phyloP scores from a whole-genome alignment of 2,797 vertebrate species.

The Pangasius mekongensis region DNA sequence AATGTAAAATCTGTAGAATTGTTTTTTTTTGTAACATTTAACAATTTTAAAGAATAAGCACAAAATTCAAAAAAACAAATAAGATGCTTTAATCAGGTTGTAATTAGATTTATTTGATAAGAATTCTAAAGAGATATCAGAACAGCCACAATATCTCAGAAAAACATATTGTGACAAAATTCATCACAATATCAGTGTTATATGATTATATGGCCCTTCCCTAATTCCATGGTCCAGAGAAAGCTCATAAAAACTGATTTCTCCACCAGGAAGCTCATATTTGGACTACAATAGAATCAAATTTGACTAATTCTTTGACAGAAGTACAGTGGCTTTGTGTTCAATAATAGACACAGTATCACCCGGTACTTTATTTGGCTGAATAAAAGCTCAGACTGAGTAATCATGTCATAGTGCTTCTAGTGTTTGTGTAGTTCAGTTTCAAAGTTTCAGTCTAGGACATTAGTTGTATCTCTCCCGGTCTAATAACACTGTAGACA shows the following conservation, averaged over 20 bases:
- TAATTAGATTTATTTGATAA: neutral
- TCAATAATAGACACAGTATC: neutral
- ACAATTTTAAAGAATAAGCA: neutral
- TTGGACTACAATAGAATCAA: neutral
- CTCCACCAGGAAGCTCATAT: neutral
- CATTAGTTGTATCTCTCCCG: neutral
- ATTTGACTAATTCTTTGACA: neutral
- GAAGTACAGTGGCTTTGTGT: neutral
- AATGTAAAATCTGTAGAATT: neutral
- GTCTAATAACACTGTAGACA: neutral
- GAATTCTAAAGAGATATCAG: neutral
- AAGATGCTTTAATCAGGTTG: neutral
- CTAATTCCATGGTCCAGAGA: neutral
- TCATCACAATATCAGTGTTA: neutral
- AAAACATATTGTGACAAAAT: too few relatives aligned
- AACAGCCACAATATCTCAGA: neutral
- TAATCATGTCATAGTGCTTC: neutral
- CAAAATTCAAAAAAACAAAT: neutral
- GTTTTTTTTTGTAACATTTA: neutral
- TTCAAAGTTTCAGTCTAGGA: neutral
- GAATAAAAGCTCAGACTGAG: neutral
- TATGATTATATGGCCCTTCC: neutral
- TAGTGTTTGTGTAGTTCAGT: neutral
- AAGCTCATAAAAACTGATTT: neutral
- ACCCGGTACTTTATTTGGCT: neutral